A percentile compares a stretch with the other conserved stretches of the same genome.
phyloP scores from a whole-genome alignment of 37 sponge, comb jelly and placozoan genomes.

The Beroe forskalii region DNA sequence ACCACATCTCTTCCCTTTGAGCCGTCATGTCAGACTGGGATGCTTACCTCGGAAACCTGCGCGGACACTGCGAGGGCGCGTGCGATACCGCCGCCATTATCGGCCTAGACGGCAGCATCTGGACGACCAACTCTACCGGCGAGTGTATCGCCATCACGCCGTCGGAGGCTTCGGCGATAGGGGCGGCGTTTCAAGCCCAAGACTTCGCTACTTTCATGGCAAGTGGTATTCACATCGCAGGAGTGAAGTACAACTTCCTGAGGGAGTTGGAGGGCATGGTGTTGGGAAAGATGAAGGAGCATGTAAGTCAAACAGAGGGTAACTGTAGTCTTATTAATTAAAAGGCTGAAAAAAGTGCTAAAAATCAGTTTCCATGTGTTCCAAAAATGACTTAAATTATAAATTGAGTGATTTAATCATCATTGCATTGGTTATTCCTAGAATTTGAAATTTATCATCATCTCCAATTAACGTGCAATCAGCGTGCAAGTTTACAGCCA shows the following conservation, averaged over 20 bases:
- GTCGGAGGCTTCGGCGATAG: slow-evolving; percentile 71
- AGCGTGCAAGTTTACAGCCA: too few relatives aligned
- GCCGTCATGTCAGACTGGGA: slow-evolving; percentile 94
- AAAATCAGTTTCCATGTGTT: too few relatives aligned
- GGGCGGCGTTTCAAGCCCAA: slow-evolving; percentile 73
- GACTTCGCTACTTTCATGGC: slow-evolving; percentile 82
- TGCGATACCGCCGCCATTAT: slow-evolving; percentile 78
- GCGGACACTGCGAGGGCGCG: slow-evolving; percentile 76
- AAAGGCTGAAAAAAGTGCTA: too few relatives aligned
- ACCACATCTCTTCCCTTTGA: too few relatives aligned
- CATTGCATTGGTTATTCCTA: too few relatives aligned
- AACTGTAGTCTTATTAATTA: too few relatives aligned
- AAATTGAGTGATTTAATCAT: too few relatives aligned
- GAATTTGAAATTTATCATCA: too few relatives aligned
- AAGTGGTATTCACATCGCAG: slow-evolving; percentile 67
- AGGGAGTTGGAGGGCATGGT: slow-evolving; percentile 79
- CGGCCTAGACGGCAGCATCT: slow-evolving; percentile 76
- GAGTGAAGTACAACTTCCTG: slow-evolving; percentile 78
- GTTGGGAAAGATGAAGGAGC: slow-evolving; percentile 73
- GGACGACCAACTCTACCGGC: background rate
- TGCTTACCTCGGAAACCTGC: slow-evolving; percentile 82
- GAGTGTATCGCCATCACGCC: background rate
- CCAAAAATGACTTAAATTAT: too few relatives aligned
- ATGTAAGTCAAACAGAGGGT: background rate
- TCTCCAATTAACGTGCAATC: too few relatives aligned